Evolutionary conservation across 2,888 invertebrate species (phyloP), one percentile per base, ranked within the genome.

Genomic region (Catocala nupta): DNA sequence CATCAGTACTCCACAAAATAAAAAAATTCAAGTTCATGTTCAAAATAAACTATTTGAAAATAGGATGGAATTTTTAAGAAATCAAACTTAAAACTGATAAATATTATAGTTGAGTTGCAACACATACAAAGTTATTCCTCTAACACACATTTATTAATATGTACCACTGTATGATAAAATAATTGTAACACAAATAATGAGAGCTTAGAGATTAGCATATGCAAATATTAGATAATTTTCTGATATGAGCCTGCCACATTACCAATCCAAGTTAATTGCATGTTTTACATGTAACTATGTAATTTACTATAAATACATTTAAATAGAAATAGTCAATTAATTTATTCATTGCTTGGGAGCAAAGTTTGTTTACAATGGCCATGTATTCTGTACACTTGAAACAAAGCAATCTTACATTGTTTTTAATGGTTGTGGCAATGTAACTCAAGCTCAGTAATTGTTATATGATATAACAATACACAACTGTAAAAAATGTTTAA

Each of bases 401-500:
- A 48, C 48, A 48, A 25, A 48, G 16, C 16, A 48, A 7, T 48
- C 25, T 48, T 10, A 12, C n/a, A 43, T 43, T 11, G 11, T 12
- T 45, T 45, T n/a, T 4, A 12, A 7, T 16, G 13, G 13, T 12
- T 50, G 44, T 58, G 61, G 55, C 70, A 70, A 63, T 70, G 52
- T 51, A 36, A 50, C 45, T 34, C 66, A 13, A 61, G 39, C 55
- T n/a, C 49, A 16, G 9, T 8, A 59, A 68, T 8, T 55, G n/a
- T 33, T 34, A 52, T 42, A 48, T 73, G 54, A 59, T 57, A 33
- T 44, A 64, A 63, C 53, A 62, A 65, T 43, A 53, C 12, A 58
- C 39, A 71, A 67, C 13, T 42, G 60, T 71, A 71, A 53, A 64
- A 72, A 68, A 48, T 51, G 25, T 59, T 42, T 34, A 48, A 55